Evolutionary conservation across 2,113 vertebrate species (phyloP).

Genomic region (Copsychus sechellarum): DNA sequence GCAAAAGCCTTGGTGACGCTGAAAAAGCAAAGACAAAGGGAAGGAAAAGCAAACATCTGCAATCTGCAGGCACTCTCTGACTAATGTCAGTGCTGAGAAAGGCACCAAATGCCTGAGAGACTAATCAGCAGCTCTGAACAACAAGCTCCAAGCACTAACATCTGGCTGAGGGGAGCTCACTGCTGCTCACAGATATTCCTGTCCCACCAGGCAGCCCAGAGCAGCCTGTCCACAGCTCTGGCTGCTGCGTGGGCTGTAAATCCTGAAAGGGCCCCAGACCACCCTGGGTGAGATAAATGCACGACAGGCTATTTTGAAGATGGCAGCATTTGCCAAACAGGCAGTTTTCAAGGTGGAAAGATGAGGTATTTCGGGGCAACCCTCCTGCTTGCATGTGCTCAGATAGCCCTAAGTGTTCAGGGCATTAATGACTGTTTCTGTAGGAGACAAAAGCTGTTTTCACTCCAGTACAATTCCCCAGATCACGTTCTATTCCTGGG

Average conservation of each 20-base stretch:
- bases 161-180: not conserved
- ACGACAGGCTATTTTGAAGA: not conserved
- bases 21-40: slow-evolving; percentile 19
- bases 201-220: not conserved
- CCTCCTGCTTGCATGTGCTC: not conserved
- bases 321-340: not conserved
- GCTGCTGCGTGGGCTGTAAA: not conserved
- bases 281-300: not conserved
- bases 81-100: not conserved
- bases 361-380: not conserved
- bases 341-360: not conserved
- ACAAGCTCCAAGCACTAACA: not conserved
- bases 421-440: not conserved
- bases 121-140: slow-evolving; percentile 5
- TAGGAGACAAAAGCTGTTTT: not conserved
- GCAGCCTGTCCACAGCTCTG: not conserved
- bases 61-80: not conserved
- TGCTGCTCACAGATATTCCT: not conserved
- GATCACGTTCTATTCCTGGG: not conserved
- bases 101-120: not conserved
- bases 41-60: slow-evolving; percentile 1
- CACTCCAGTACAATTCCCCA: not conserved
- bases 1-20: not conserved
- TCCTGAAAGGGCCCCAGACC: not conserved
- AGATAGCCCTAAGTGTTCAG: rapidly evolving